phyloP scores from a whole-genome alignment of 2,797 vertebrate genomes.

The Acipenser oxyrinchus region DNA sequence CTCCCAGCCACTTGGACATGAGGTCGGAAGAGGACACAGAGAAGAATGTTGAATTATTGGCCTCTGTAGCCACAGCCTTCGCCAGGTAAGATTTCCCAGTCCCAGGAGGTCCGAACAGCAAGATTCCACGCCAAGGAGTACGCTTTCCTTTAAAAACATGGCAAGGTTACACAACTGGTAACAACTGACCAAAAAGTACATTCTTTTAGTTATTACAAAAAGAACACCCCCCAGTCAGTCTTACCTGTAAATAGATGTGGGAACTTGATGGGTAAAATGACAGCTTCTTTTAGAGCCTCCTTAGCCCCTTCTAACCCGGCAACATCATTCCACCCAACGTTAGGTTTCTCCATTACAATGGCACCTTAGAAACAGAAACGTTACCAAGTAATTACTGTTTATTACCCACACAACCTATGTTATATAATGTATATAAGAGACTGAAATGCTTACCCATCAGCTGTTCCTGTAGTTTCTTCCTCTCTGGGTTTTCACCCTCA shows the following conservation, averaged over 20 bases:
- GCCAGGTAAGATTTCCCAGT: conserved; percentile 94
- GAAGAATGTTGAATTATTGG: conserved; percentile 97
- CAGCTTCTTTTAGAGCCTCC: conserved; percentile 91
- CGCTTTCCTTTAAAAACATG: conserved; percentile 69
- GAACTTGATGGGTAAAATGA: conserved; percentile 95
- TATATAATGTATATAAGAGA: no score
- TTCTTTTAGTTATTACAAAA: no score
- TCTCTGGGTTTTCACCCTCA: conserved; percentile 92
- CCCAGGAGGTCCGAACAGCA: conserved; percentile 89
- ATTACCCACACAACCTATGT: no score
- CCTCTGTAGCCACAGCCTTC: conserved; percentile 92
- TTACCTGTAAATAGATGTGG: conserved; percentile 92
- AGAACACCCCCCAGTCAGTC: conserved; percentile 1
- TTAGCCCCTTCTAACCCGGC: conserved; percentile 90
- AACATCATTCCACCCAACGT: conserved; percentile 89
- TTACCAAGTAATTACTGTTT: no score
- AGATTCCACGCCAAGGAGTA: conserved; percentile 90
- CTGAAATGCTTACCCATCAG: conserved; percentile 75
- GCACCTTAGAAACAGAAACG: conserved; percentile 60
- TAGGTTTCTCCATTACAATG: conserved; percentile 94
- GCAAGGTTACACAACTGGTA: no score
- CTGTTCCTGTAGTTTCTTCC: conserved; percentile 93
- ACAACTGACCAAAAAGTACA: no score
- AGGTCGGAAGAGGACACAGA: conserved; percentile 92
- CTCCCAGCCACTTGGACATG: conserved; percentile 93